Conservation (phyloP, 2,888 invertebrate species). For the Eristalis pertinax region DNA sequence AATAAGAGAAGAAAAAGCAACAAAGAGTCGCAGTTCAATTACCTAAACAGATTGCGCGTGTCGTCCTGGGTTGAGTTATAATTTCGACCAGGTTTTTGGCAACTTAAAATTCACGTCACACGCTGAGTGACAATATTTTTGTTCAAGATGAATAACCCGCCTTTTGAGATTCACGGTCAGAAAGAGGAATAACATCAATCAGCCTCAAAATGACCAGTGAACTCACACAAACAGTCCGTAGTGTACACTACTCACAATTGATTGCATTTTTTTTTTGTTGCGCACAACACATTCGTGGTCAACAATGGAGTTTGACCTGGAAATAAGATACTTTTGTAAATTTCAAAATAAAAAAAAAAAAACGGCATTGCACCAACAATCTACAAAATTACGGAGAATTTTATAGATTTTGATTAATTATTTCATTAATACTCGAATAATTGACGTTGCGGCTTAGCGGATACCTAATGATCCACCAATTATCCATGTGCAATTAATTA, state of each 20-base stretch:
- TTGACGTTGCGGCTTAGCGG: slow-evolving; percentile 66
- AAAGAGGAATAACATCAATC: neutral
- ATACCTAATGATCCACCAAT: slow-evolving; percentile 68
- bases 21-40: no score
- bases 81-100: no score
- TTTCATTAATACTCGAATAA: slow-evolving; percentile 63
- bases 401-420: slow-evolving; percentile 63
- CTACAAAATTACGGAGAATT: neutral
- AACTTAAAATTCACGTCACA: no score
- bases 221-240: neutral
- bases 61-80: no score
- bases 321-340: neutral
- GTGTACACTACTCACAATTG: neutral
- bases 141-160: no score
- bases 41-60: no score
- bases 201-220: neutral
- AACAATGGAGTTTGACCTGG: neutral
- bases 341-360: slow-evolving; percentile 20
- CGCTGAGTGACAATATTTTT: no score
- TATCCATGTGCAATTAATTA: slow-evolving; percentile 63
- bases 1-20: no score
- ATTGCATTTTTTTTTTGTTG: neutral
- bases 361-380: slow-evolving; percentile 12
- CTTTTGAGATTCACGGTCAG: no score
- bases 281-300: neutral